phyloP scores from a whole-genome alignment of 2,113 vertebrate species.

The Coptodon rendalli region DNA sequence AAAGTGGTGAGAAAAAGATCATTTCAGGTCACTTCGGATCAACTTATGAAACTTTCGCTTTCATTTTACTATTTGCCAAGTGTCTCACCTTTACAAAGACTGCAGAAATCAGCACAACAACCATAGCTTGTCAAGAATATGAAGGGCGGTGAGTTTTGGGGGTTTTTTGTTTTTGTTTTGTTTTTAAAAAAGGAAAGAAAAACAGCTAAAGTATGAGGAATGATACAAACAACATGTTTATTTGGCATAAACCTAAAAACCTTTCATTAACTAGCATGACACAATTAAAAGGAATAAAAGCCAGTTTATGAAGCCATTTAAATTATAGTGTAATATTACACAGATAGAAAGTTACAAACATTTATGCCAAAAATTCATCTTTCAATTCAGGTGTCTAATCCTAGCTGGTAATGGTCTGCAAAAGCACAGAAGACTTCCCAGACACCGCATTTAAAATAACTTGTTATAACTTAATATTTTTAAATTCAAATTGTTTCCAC shows the following conservation, averaged over 20 bases:
- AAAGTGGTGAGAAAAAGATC: not conserved
- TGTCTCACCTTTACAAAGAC: not conserved
- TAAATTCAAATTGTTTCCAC: not conserved
- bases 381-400: not conserved
- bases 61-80: not conserved
- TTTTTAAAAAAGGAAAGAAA: not conserved
- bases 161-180: rapidly evolving
- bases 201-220: not conserved
- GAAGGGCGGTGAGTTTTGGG: not conserved
- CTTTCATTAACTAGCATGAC: not conserved
- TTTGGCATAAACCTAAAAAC: not conserved
- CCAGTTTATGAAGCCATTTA: not conserved
- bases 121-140: not conserved
- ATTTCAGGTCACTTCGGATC: not conserved
- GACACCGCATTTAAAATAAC: not conserved
- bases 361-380: not conserved
- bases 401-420: not conserved
- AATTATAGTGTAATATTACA: not conserved
- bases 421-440: not conserved
- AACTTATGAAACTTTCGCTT: not conserved
- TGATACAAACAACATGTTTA: not conserved
- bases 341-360: not conserved
- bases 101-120: not conserved
- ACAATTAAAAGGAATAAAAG: not conserved
- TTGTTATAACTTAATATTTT: not conserved